A percentile compares a stretch with the other conserved stretches of the same genome.
Evolutionary conservation across 2,113 vertebrate species (phyloP).

Genomic region (Periophthalmodon schlosseri): DNA sequence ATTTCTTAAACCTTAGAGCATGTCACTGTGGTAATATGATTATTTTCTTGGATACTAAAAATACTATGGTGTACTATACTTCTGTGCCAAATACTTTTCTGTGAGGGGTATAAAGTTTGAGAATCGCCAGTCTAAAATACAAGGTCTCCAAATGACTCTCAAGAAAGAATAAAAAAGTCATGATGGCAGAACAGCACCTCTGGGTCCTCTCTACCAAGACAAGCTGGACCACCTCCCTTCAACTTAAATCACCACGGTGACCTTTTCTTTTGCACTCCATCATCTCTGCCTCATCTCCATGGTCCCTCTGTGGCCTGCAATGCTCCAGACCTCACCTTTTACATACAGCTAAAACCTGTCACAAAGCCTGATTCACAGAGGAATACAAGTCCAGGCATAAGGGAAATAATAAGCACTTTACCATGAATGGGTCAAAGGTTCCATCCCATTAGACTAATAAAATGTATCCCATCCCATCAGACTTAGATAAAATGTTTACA

Average conservation of each 20-base stretch:
- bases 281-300: constrained; percentile 63
- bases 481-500: too few species aligned
- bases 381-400: constrained; percentile 6
- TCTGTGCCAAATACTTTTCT: not conserved
- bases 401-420: constrained; percentile 11
- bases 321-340: constrained; percentile 38
- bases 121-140: not conserved
- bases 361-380: constrained; percentile 16
- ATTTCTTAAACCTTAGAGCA: too few species aligned
- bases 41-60: not conserved
- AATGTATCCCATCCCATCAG: not conserved
- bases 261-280: constrained; percentile 64
- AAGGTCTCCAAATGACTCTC: not conserved
- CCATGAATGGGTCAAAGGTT: constrained; percentile 6
- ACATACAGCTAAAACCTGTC: constrained; percentile 19
- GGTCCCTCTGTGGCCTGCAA: constrained; percentile 26
- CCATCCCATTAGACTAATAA: constrained; percentile 4
- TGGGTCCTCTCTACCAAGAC: constrained; percentile 64
- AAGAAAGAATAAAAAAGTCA: constrained; percentile 5
- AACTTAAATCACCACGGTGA: constrained; percentile 58
- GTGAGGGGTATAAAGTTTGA: not conserved
- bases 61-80: not conserved
- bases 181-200: constrained; percentile 33
- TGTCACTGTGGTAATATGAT: constrained; percentile 7
- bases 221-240: constrained; percentile 56